Evolutionary conservation across 2,888 invertebrate species (phyloP).

Genomic region (Andrena haemorrhoa): DNA sequence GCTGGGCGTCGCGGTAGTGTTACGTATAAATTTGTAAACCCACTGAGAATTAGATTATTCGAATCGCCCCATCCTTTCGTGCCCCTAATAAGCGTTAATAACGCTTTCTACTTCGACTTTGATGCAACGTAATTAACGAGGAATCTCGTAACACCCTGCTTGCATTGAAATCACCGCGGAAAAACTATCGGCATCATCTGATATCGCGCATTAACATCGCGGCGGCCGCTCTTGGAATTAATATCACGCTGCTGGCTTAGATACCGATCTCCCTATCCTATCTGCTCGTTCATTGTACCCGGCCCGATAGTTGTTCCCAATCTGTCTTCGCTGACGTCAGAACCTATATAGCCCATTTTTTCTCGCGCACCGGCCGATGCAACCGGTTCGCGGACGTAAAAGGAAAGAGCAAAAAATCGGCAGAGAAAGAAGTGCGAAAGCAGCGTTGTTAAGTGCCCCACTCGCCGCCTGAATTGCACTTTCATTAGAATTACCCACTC

Average conservation of each 20-base stretch:
- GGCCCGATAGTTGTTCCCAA: conserved; percentile 38
- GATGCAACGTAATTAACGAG: conserved; percentile 10
- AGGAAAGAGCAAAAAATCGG: conserved; percentile 16
- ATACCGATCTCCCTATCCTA: conserved; percentile 46
- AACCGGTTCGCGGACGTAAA: conserved; percentile 51
- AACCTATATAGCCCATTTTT: conserved; percentile 18
- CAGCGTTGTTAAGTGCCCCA: conserved; percentile 45
- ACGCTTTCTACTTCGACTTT: not conserved
- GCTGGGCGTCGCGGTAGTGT: not conserved
- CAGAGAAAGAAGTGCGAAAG: conserved; percentile 45
- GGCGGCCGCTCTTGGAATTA: conserved; percentile 50
- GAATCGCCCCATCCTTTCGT: not conserved
- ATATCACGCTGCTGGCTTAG: conserved; percentile 52
- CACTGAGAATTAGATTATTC: conserved; percentile 1
- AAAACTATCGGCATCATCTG: conserved; percentile 35
- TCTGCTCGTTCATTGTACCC: conserved; percentile 51
- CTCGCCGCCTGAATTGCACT: conserved; percentile 53
- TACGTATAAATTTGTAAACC: conserved; percentile 9
- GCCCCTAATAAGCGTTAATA: not conserved
- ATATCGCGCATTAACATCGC: conserved; percentile 26
- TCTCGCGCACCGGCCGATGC: conserved; percentile 9
- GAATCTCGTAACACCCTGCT: not conserved
- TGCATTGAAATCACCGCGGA: not conserved
- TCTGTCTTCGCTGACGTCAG: conserved; percentile 49
- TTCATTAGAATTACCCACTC: conserved; percentile 60